Evolutionary conservation across 2,113 vertebrate genomes (phyloP), one percentile per base, ranked within the genome.

Genomic region (Stigmatopora nigra): DNA sequence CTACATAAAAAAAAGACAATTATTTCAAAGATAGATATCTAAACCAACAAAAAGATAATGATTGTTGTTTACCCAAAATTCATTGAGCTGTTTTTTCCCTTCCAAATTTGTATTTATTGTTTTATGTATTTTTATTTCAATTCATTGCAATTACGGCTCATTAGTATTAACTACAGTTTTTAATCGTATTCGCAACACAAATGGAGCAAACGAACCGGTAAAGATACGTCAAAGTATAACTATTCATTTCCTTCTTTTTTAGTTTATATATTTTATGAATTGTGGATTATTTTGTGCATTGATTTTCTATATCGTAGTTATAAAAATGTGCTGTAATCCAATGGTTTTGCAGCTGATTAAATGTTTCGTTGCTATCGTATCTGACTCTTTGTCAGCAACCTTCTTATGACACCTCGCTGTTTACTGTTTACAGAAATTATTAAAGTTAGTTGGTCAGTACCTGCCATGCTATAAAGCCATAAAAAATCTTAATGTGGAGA

Each of bases 331-430:
- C 76, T 63, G 56, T 81, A 77, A 76, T 80, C 64, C 81, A 80
- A 79, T 79, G 78, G 78, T 83, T 85, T 80, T 76, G 64, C 63
- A 79, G 49, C 58, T 69, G 67, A 83, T 79, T 67, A 78, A 86
- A 81, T 44, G 68, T 68, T 72, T 71, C 70, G 60, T 76, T 80
- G 80, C 51, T 70, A 59, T 72, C 58, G 67, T 69, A 70, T 49
- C 68, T 61, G 12, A 45, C 7, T 15, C 12, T 58, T 53, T 20
- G 52, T 12, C 20, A 22, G 19, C 52, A 53, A 53, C 10, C 20
- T 6, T 53, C 52, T 22, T 19, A 20, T 22, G 0, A 2, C 19
- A 13, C 19, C 52, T 19, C 49, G n/a, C 49, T 8, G 7, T 41
- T 10, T 10, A 41, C 9, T 41, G 38, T 7, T 1, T 41, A 41